Base-by-base conservation (phyloP, 2,888 invertebrate species). In the Cecidostiba fungosa region DNA sequence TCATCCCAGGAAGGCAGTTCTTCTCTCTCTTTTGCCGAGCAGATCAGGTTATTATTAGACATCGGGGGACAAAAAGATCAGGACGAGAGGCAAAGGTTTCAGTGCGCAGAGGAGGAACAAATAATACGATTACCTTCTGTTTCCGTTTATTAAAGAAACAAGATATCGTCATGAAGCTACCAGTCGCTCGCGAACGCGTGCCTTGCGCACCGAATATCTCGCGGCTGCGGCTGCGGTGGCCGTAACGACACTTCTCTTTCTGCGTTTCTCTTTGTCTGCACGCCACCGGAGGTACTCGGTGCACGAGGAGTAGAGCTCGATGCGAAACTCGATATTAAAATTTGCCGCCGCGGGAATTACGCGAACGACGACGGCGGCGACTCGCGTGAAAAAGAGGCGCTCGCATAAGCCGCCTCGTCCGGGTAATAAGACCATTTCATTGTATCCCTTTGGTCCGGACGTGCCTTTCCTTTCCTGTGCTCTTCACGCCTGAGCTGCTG, bases 131-230 rank as follows among this genome's bases (percentile, higher is more conserved):
- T 93, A 93, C 91, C 90, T 91, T 93, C 90, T 92, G 92, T 93
- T 93, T 93, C 93, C 93, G 93, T 93, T 93, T 93, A 93, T 93
- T 93, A 93, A 92, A 91, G 93, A 93, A 93, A 93, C 91, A 93
- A 92, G 93, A 93, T 93, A 93, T 92, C 89, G 90, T 84, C 82
- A 77, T 50, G 86, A 84, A 82, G 81, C 74, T 83, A 26, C 47
- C 12, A 47, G 86, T 87, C 87, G 86, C 89, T 88, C 88, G 89
- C 88, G 43, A 0, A 16, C 76, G 77, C 59, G 85, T 59, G 62
- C 70, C 87, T 85, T 62, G 83, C 82, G 79, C 50, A 39, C 8
- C 47, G 59, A 59, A 59, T 39, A 36, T 69, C 70, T 26, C 82
- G 36, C 84, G 62, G 74, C 79, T 70, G 66, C n/a, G 54, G 54